Evolutionary conservation across 2,888 invertebrate genomes (phyloP), one percentile per base, ranked within the genome.

Genomic region (Sceliomorpha sp.): DNA sequence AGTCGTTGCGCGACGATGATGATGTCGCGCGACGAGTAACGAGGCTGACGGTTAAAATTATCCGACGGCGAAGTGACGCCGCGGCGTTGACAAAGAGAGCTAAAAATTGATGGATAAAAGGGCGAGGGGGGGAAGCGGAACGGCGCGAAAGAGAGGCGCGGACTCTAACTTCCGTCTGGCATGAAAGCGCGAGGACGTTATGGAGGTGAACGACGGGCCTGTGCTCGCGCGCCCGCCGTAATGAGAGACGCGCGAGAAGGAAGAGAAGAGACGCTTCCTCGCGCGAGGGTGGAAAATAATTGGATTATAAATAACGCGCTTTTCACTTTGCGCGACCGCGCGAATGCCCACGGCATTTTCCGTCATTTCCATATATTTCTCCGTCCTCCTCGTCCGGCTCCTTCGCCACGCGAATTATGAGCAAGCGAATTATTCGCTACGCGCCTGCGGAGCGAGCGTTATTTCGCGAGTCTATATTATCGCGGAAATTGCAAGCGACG

Each of bases 21-120:
- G 63, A 63, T 69, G 48, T 34, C 69, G 14, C 29, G 68, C 42
- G 45, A 44, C 69, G 44, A 42, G 67, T 67, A 63, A 69, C 69
- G 40, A 69, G 69, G 62, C 48, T 42, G 44, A 7, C 59, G 63
- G 58, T 70, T 70, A 70, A 70, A 70, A 70, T 70, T 70, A 70
- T 70, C 63, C 59, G 36, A 55, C 70, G 55, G 20, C 39, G 39
- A 14, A 15, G 1, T 36, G n/a, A n/a, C 20, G 15, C 36, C 7
- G 29, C 58, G 39, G 39, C 63, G 59, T 48, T 63, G 60, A 64
- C 64, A 60, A 64, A 64, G 59, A 64, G 60, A 70, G 50, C 53
- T 64, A 70, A 70, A 70, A 70, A 60, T 20, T 70, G 48, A 59
- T 51, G 62, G 48, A 66, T 62, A 60, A 56, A 64, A 64, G 70